phyloP scores from a whole-genome alignment of 2,888 invertebrate species.

The Eupithecia inturbata region DNA sequence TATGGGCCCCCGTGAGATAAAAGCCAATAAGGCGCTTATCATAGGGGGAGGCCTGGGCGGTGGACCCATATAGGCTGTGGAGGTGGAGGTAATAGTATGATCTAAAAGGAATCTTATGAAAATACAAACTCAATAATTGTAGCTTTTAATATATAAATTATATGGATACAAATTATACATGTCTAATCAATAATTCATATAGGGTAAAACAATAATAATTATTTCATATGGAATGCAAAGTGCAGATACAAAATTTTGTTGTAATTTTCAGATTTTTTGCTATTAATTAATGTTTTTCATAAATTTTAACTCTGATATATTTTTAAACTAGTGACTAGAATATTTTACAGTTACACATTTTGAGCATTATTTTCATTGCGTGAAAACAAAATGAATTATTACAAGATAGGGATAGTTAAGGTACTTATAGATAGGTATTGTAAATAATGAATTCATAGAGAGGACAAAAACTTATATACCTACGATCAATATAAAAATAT shows the following conservation, averaged over 20 bases:
- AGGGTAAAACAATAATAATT: conserved; percentile 36
- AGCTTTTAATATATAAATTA: conserved; percentile 65
- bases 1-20: too few species aligned
- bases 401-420: conserved; percentile 40
- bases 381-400: conserved; percentile 44
- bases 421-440: conserved; percentile 44
- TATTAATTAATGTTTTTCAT: neutral
- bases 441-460: conserved; percentile 49
- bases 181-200: conserved; percentile 29
- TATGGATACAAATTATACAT: conserved; percentile 57
- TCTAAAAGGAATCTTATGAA: conserved; percentile 34
- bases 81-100: too few species aligned
- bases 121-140: conserved; percentile 60
- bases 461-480: conserved; percentile 37
- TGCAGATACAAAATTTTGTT: conserved; percentile 52
- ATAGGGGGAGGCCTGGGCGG: too few species aligned
- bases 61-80: too few species aligned
- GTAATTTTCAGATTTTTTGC: conserved; percentile 39
- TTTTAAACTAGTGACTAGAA: neutral
- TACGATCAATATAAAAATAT: conserved; percentile 45
- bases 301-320: conserved; percentile 11
- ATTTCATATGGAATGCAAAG: conserved; percentile 47
- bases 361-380: conserved; percentile 51
- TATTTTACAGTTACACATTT: conserved; percentile 29
- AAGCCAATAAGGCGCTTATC: too few species aligned